Conservation (phyloP, 2,888 invertebrate species). For the Toxonevra muliebris region DNA sequence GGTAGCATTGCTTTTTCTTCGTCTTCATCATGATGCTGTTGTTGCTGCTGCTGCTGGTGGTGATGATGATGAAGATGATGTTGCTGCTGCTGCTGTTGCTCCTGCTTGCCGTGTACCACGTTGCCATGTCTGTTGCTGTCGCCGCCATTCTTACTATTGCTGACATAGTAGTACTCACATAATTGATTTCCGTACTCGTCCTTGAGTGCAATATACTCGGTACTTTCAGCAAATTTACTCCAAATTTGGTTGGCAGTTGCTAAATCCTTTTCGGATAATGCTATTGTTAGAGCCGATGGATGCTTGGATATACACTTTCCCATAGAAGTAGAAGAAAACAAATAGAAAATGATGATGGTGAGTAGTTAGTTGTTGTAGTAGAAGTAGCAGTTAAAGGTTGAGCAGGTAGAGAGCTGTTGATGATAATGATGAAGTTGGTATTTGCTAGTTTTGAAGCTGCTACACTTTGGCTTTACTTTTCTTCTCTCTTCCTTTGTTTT, state of each 20-base stretch:
- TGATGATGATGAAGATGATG: slow-evolving; percentile 18
- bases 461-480: not conserved
- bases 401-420: too few relatives aligned
- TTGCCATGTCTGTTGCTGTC: slow-evolving; percentile 24
- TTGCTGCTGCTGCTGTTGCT: slow-evolving; percentile 30
- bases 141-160: slow-evolving; percentile 44
- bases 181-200: slow-evolving; percentile 49
- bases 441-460: not conserved
- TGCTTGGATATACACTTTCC: slow-evolving; percentile 66
- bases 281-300: slow-evolving; percentile 59
- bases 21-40: not conserved
- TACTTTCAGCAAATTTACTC: slow-evolving; percentile 48
- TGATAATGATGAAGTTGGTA: not conserved
- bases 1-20: slow-evolving; percentile 7
- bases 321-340: slow-evolving; percentile 50
- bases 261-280: slow-evolving; percentile 60
- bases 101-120: slow-evolving; percentile 44
- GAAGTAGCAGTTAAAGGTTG: too few relatives aligned
- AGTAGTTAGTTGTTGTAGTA: not conserved
- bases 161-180: slow-evolving; percentile 48
- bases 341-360: not conserved
- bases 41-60: slow-evolving; percentile 13
- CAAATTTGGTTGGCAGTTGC: slow-evolving; percentile 50
- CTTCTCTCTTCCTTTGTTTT: not conserved
- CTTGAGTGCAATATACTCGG: slow-evolving; percentile 49